phyloP scores from a whole-genome alignment of 2,888 invertebrate genomes.

The Epirrhoe tristata region DNA sequence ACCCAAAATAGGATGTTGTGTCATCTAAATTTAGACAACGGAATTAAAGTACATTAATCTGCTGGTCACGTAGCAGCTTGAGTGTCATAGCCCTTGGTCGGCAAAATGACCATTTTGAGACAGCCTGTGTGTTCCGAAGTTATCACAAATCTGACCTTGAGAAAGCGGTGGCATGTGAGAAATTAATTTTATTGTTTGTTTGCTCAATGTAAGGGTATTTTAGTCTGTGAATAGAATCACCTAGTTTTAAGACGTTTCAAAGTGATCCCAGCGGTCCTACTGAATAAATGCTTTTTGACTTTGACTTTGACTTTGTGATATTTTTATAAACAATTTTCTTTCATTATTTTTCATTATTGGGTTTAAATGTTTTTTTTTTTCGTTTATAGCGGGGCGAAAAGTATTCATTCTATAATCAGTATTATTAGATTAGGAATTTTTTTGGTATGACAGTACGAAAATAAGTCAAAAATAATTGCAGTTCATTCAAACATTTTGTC shows the following conservation, averaged over 20 bases:
- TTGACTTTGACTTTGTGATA: too few species aligned
- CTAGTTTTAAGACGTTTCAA: too few species aligned
- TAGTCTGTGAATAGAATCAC: background rate
- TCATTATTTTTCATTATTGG: too few species aligned
- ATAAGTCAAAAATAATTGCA: too few species aligned
- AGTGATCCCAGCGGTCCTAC: too few species aligned
- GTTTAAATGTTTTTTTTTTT: too few species aligned
- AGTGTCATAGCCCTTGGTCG: constrained; percentile 61
- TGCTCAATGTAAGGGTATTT: background rate
- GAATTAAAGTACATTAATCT: constrained; percentile 45
- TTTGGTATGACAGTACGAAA: too few species aligned
- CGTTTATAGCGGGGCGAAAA: background rate
- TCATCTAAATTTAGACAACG: constrained; percentile 37
- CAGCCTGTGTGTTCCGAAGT: constrained; percentile 53
- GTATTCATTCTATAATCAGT: too few species aligned
- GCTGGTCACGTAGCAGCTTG: constrained; percentile 55
- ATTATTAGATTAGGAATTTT: too few species aligned
- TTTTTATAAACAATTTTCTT: too few species aligned
- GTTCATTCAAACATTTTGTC: too few species aligned
- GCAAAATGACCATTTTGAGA: constrained; percentile 58
- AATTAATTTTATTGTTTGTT: constrained; percentile 53
- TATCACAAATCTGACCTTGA: constrained; percentile 74
- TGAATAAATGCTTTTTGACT: too few species aligned
- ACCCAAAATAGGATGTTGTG: constrained; percentile 32
- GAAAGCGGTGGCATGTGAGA: constrained; percentile 70